Evolutionary conservation across 2,888 invertebrate genomes (phyloP).

Genomic region (Troilus luridus): DNA sequence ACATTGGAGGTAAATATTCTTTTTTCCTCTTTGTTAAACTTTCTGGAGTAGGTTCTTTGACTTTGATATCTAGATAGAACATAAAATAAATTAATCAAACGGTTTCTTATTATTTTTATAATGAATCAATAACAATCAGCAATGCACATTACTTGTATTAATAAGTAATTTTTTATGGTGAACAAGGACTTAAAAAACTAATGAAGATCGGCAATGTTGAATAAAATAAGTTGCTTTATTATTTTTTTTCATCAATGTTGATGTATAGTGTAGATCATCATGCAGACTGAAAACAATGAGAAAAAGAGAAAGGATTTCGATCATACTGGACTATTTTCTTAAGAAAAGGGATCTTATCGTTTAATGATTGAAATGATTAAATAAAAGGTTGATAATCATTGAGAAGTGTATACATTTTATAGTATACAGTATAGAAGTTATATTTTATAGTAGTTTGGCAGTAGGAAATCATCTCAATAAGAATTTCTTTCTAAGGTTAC

Average conservation of each 20-base stretch:
- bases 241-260: not conserved
- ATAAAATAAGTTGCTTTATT: not conserved
- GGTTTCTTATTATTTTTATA: not conserved
- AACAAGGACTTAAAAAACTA: not conserved
- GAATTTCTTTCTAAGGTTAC: too few species aligned
- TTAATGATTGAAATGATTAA: not conserved
- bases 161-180: not conserved
- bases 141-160: constrained; percentile 50
- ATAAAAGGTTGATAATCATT: not conserved
- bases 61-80: constrained; percentile 88
- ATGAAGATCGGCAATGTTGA: not conserved
- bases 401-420: too few species aligned
- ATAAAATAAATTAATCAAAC: constrained; percentile 7
- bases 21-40: constrained; percentile 91
- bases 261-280: not conserved
- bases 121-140: not conserved
- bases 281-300: not conserved
- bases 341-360: not conserved
- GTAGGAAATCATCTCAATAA: too few species aligned
- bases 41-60: constrained; percentile 96
- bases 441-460: too few species aligned
- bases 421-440: too few species aligned
- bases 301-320: not conserved
- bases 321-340: not conserved
- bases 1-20: constrained; percentile 93